Conservation (phyloP, 2,888 invertebrate genomes). For the Phalangium opilio region DNA sequence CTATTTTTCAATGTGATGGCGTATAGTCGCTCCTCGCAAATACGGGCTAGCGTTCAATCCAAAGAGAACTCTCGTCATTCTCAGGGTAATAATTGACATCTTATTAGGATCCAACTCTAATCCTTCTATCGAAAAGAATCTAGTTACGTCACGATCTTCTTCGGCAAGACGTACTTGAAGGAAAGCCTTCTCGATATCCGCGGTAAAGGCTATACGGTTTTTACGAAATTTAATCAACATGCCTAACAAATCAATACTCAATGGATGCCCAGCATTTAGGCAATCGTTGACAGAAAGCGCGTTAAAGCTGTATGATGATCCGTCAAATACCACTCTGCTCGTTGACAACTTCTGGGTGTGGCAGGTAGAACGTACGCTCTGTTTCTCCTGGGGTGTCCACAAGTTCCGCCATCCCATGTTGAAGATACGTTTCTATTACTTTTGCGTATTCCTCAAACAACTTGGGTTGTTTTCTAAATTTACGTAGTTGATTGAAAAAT, state of each 20-base stretch:
- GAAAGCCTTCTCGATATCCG: conserved; percentile 9
- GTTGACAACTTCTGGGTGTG: conserved; percentile 3
- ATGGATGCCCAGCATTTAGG: conserved; percentile 3
- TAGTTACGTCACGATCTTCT: conserved; percentile 3
- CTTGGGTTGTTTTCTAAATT: neutral
- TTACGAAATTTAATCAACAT: conserved; percentile 10
- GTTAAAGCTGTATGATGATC: neutral
- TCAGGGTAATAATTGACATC: too few relatives aligned
- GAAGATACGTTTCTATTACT: neutral
- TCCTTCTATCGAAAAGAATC: conserved; percentile 1
- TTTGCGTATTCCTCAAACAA: neutral
- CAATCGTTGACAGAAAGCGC: conserved; percentile 6
- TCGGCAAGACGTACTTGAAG: conserved; percentile 3
- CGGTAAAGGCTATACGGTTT: conserved; percentile 4
- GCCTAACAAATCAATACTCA: neutral
- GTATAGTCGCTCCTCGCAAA: too few relatives aligned
- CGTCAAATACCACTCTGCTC: conserved; percentile 9
- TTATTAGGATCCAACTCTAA: too few relatives aligned
- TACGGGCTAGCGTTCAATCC: too few relatives aligned
- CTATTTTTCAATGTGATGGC: too few relatives aligned
- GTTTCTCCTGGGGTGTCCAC: neutral
- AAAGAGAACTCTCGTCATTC: too few relatives aligned
- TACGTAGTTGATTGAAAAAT: neutral
- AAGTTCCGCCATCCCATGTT: too few relatives aligned
- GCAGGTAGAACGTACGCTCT: conserved; percentile 3